These are phyloP conservation scores for Papio anubis DNA, from an alignment of 2,113 vertebrate genomes.

Conservation along the genomic window DNA sequence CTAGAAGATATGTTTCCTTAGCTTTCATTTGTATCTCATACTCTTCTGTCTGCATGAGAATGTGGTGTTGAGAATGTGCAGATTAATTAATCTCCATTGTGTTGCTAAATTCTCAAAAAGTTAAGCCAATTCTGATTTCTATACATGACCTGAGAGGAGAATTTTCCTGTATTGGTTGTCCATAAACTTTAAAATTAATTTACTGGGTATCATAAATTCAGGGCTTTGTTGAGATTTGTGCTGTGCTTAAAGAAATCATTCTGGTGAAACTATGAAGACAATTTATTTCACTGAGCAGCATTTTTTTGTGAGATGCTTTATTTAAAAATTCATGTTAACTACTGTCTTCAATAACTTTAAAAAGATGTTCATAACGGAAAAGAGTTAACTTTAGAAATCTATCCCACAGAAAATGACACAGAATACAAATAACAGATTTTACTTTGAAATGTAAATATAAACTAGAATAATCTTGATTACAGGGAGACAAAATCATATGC, in stretches of 20 bases:
- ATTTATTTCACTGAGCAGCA: background rate
- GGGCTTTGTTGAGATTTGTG: background rate
- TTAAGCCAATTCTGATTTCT: background rate
- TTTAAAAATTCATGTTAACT: background rate
- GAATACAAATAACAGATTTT: constrained; percentile 72
- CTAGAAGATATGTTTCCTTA: background rate
- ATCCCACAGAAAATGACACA: constrained; percentile 52
- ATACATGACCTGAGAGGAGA: background rate
- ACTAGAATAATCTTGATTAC: constrained; percentile 76
- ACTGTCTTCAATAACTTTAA: constrained; percentile 5
- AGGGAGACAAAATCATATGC: constrained; percentile 53
- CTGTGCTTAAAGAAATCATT: background rate
- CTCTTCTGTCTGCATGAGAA: background rate
- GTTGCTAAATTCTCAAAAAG: background rate
- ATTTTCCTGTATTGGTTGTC: background rate
- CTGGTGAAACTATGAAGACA: background rate
- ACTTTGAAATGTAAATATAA: constrained; percentile 77
- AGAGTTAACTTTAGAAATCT: constrained; percentile 61
- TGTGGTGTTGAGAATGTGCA: background rate
- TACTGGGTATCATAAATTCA: background rate
- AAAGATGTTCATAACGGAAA: constrained; percentile 60
- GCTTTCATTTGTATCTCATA: background rate
- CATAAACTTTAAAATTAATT: constrained; percentile 4
- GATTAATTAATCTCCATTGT: background rate
- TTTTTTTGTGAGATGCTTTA: constrained; percentile 59